A percentile compares a stretch with the other conserved stretches of the same genome.
Conservation (phyloP, 2,888 invertebrate genomes). For the Ferrisia virgata region DNA sequence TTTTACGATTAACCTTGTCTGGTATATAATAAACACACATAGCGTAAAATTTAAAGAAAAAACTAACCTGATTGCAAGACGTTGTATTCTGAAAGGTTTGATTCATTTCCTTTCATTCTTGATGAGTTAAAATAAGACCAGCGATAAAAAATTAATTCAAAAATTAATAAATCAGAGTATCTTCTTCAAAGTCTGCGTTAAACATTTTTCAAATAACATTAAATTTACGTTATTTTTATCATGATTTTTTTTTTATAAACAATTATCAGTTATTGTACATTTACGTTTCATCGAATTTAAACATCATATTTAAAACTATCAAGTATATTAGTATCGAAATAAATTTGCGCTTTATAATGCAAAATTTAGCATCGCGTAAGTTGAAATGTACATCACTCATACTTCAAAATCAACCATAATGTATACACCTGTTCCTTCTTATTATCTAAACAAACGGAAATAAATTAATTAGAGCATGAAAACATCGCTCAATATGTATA, state of each 20-base stretch:
- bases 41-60: not conserved
- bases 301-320: not conserved
- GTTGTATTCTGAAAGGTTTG: conserved; percentile 37
- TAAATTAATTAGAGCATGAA: conserved; percentile 34
- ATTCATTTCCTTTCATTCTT: conserved; percentile 35
- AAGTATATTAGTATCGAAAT: too few relatives aligned
- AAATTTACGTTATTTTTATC: not conserved
- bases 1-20: not conserved
- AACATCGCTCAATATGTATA: not conserved
- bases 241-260: too few relatives aligned
- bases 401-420: not conserved
- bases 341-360: not conserved
- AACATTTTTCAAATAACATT: not conserved
- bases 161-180: not conserved
- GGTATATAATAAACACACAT: not conserved
- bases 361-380: not conserved
- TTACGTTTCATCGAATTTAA: not conserved
- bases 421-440: conserved; percentile 1
- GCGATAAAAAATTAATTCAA: conserved; percentile 20
- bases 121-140: not conserved
- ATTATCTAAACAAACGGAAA: conserved; percentile 29
- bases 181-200: not conserved
- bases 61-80: conserved; percentile 38
- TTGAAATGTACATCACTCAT: not conserved
- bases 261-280: too few relatives aligned